These are phyloP conservation scores for Aphis gossypii DNA, from an alignment of 1,140 invertebrate genomes.

Conservation along the genomic window DNA sequence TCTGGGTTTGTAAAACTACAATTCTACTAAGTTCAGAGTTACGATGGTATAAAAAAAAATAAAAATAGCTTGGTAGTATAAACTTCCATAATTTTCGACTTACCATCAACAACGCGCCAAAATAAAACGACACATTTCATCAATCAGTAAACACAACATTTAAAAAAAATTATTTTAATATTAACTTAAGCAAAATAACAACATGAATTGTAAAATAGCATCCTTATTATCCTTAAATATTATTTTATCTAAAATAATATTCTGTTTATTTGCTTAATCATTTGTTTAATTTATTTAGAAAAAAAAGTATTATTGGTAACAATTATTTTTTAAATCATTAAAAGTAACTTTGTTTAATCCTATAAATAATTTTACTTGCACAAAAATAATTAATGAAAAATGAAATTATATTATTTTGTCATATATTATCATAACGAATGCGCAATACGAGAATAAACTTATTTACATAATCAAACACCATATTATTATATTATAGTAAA, in stretches of 20 bases:
- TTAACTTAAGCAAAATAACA: background rate
- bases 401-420: background rate
- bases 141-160: background rate
- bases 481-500: background rate
- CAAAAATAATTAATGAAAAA: background rate
- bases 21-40: background rate
- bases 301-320: background rate
- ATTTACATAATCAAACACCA: background rate
- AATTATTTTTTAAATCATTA: background rate
- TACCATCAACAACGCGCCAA: background rate
- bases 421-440: background rate
- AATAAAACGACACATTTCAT: background rate
- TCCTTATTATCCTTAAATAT: background rate
- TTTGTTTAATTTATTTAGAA: conserved; percentile 9
- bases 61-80: background rate
- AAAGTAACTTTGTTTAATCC: background rate
- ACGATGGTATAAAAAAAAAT: background rate
- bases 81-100: background rate
- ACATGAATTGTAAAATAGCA: background rate
- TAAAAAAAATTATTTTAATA: background rate
- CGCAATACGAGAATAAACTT: background rate
- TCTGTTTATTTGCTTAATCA: background rate
- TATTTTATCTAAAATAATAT: background rate
- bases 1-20: background rate
- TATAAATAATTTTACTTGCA: background rate